Conservation (phyloP, 2,113 vertebrate genomes). For the Mastomys natalensis region DNA sequence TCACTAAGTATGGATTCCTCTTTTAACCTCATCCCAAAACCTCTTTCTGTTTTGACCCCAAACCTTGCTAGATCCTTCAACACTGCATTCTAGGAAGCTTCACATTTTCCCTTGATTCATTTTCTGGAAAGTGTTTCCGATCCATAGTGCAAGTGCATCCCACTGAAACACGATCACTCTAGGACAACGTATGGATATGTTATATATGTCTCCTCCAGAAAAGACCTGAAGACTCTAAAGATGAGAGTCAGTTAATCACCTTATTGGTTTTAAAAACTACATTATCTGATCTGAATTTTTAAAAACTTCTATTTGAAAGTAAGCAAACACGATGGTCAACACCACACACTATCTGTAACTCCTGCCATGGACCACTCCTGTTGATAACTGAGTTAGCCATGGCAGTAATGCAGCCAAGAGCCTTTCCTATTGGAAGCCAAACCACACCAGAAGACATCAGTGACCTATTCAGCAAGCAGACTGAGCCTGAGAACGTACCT, state of each 20-base stretch:
- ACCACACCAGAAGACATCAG: not conserved
- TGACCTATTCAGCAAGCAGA: not conserved
- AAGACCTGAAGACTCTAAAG: conserved; percentile 38
- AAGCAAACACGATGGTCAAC: not conserved
- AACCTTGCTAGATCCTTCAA: not conserved
- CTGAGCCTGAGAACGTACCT: not conserved
- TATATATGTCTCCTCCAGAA: not conserved
- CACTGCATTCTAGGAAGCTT: not conserved
- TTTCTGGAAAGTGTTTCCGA: conserved; percentile 30
- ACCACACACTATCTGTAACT: not conserved
- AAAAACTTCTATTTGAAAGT: not conserved
- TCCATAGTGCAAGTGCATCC: not conserved
- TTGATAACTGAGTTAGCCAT: not conserved
- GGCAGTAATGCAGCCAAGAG: not conserved
- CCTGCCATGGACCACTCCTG: not conserved
- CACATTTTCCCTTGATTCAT: not conserved
- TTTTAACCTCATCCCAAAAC: not conserved
- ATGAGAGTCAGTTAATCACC: conserved; percentile 7
- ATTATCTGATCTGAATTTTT: not conserved
- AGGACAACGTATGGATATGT: not conserved
- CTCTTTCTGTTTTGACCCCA: not conserved
- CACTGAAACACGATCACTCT: conserved; percentile 1
- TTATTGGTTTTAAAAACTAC: conserved; percentile 42
- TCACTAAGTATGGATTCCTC: not conserved
- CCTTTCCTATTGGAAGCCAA: not conserved